Evolutionary conservation across 2,888 invertebrate species (phyloP).

Genomic region (Glyphotaelius pellucidus): DNA sequence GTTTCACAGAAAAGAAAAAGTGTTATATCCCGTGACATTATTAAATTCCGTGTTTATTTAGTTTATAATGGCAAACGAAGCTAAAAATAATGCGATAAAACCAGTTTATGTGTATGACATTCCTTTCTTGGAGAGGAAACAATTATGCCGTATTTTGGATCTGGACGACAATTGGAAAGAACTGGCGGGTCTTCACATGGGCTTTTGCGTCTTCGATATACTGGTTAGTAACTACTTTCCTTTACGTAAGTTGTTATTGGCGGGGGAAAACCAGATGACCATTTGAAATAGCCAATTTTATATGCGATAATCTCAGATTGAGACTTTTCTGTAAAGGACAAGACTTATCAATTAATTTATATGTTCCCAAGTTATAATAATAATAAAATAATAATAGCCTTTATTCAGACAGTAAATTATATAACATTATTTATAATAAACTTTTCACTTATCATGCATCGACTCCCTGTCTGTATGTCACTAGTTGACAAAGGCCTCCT

Average conservation of each 20-base stretch:
- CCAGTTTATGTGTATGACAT: slow-evolving; percentile 83
- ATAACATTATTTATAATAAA: too few relatives aligned
- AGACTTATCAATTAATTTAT: too few relatives aligned
- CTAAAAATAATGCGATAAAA: slow-evolving; percentile 37
- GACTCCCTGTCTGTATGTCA: too few relatives aligned
- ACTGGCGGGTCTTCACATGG: slow-evolving; percentile 83
- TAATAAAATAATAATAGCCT: too few relatives aligned
- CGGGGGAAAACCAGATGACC: slow-evolving; percentile 49
- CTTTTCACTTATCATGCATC: too few relatives aligned
- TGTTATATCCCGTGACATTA: neutral
- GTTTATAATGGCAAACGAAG: slow-evolving; percentile 44
- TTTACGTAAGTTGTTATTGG: slow-evolving; percentile 69
- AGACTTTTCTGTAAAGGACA: too few relatives aligned
- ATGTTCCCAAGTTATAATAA: too few relatives aligned
- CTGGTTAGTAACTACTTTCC: slow-evolving; percentile 72
- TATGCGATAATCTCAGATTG: neutral
- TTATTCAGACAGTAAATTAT: too few relatives aligned
- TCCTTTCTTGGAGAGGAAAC: slow-evolving; percentile 82
- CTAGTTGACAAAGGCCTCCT: too few relatives aligned
- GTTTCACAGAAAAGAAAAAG: neutral
- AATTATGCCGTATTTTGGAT: slow-evolving; percentile 88
- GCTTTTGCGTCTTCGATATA: slow-evolving; percentile 79
- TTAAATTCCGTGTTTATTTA: neutral
- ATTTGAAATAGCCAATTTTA: neutral
- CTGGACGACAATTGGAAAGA: slow-evolving; percentile 88